Percentiles rank a stretch among this genome's conserved stretches.
phyloP scores from a whole-genome alignment of 2,888 invertebrate genomes.

The Orthosia incerta region DNA sequence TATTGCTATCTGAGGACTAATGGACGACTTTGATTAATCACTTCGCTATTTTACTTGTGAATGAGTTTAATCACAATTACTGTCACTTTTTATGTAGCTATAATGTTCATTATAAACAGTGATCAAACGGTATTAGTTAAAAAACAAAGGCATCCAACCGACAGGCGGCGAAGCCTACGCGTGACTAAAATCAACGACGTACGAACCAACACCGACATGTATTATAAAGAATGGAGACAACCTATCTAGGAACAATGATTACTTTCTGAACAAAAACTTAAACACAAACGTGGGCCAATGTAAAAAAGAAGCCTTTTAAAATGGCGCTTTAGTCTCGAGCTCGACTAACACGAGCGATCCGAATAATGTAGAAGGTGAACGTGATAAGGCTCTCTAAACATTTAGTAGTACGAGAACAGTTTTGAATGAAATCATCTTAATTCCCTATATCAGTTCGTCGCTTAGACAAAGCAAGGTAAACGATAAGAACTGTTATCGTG shows the following conservation, averaged over 20 bases:
- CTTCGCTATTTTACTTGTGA: slow-evolving; percentile 20
- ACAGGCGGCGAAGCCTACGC: slow-evolving; percentile 82
- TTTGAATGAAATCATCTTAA: slow-evolving; percentile 66
- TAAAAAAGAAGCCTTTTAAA: slow-evolving; percentile 54
- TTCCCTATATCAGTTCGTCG: slow-evolving; percentile 57
- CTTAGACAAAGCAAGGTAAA: slow-evolving; percentile 61
- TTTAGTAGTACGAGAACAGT: slow-evolving; percentile 47
- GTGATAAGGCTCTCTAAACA: slow-evolving; percentile 56
- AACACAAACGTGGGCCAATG: slow-evolving; percentile 44
- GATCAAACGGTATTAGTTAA: slow-evolving; percentile 59
- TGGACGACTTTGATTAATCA: slow-evolving; percentile 23
- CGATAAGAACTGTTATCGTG: slow-evolving; percentile 73
- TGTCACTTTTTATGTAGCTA: slow-evolving; percentile 40
- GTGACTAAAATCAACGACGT: slow-evolving; percentile 83
- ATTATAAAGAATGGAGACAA: slow-evolving; percentile 75
- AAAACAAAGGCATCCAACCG: slow-evolving; percentile 78
- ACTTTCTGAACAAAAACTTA: slow-evolving; percentile 62
- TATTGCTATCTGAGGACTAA: slow-evolving; percentile 15
- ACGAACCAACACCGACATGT: slow-evolving; percentile 73
- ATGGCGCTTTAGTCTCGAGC: slow-evolving; percentile 29
- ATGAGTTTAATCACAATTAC: slow-evolving; percentile 46
- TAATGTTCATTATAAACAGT: slow-evolving; percentile 25
- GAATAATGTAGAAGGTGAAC: slow-evolving; percentile 47
- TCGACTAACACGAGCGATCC: slow-evolving; percentile 28
- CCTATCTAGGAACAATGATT: slow-evolving; percentile 71